Conservation (phyloP, 2,888 invertebrate species). For the Drosophila bunnanda region DNA sequence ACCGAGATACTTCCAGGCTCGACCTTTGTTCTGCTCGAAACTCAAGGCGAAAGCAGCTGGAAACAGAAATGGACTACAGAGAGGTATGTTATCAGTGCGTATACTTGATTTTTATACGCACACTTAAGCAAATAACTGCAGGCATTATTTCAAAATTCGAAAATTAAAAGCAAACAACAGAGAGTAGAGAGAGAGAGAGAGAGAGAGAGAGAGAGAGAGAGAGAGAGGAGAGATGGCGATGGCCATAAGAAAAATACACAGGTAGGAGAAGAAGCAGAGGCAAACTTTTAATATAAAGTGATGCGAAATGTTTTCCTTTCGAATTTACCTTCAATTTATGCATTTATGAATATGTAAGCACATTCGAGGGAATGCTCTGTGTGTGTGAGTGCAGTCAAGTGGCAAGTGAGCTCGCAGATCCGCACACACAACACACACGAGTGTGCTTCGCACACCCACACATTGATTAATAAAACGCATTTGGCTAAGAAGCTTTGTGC, state of each 20-base stretch:
- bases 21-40: constrained; percentile 20
- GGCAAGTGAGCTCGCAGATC: constrained; percentile 58
- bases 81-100: constrained; percentile 73
- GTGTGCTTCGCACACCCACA: constrained; percentile 19
- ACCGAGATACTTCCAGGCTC: constrained; percentile 17
- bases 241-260: constrained; percentile 62
- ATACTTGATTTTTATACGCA: constrained; percentile 80
- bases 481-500: constrained; percentile 67
- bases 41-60: constrained; percentile 7
- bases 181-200: constrained; percentile 51
- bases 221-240: constrained; percentile 55
- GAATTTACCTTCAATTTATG: constrained; percentile 80
- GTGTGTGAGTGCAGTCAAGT: constrained; percentile 67
- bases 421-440: constrained; percentile 13
- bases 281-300: constrained; percentile 75
- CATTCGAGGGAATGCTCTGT: constrained; percentile 54
- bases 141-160: constrained; percentile 79
- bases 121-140: constrained; percentile 79
- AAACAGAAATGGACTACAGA: constrained; percentile 57
- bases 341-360: constrained; percentile 78
- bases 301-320: constrained; percentile 78
- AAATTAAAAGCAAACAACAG: constrained; percentile 78
- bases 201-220: constrained; percentile 45
- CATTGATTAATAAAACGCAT: constrained; percentile 76
- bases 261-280: neutral